Conservation (phyloP, 37 sponge, comb jelly and placozoan genomes). For the Geodia barretti region DNA sequence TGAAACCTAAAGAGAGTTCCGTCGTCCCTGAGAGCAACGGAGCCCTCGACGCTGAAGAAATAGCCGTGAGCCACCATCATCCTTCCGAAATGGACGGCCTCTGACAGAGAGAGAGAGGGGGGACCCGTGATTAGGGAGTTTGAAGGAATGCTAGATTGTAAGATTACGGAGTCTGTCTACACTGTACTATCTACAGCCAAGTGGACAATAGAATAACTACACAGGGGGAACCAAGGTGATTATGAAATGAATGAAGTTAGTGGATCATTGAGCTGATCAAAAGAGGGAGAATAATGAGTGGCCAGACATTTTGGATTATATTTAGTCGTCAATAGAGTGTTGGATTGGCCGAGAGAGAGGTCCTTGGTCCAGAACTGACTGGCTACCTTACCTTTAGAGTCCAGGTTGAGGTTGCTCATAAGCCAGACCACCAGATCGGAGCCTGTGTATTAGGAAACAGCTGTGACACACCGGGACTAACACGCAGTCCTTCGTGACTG, state of each 20-base stretch:
- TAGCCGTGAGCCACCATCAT: slow-evolving; percentile 52
- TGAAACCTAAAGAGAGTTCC: slow-evolving; percentile 65
- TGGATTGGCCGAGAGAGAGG: too few relatives aligned
- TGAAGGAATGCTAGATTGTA: too few relatives aligned
- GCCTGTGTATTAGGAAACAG: slow-evolving; percentile 29
- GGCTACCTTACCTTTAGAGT: slow-evolving; percentile 63
- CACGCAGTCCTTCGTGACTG: background rate
- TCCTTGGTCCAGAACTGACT: too few relatives aligned
- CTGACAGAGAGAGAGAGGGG: slow-evolving; percentile 5
- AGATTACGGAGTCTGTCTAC: too few relatives aligned
- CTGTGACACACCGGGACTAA: background rate
- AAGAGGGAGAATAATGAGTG: too few relatives aligned
- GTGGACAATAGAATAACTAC: background rate
- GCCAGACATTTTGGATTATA: too few relatives aligned
- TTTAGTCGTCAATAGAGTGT: too few relatives aligned
- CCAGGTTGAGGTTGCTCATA: slow-evolving; percentile 20
- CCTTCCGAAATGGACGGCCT: slow-evolving; percentile 55
- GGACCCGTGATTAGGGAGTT: too few relatives aligned
- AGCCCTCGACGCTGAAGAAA: slow-evolving; percentile 58
- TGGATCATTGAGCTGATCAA: too few relatives aligned
- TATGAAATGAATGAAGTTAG: too few relatives aligned
- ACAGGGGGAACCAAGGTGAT: background rate
- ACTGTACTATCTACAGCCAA: background rate
- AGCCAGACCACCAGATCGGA: slow-evolving; percentile 62
- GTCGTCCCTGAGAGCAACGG: slow-evolving; percentile 59